phyloP scores from a whole-genome alignment of 1,140 invertebrate genomes.

The Prorops nasuta region DNA sequence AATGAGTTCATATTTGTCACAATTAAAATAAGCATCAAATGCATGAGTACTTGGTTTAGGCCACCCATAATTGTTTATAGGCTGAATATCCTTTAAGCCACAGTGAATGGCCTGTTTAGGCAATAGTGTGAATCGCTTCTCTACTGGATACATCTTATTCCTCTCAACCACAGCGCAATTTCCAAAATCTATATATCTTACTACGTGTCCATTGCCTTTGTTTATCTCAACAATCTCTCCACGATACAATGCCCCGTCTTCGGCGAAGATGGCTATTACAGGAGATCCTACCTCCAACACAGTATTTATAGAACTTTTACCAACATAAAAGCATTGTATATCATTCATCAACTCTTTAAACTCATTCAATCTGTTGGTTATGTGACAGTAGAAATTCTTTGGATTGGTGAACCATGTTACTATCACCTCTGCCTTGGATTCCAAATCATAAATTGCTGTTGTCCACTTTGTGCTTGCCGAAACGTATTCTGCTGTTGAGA shows the following conservation, averaged over 20 bases:
- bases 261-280: slow-evolving; percentile 66
- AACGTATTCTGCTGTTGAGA: slow-evolving; percentile 40
- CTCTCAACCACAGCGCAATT: slow-evolving; percentile 64
- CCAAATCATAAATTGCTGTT: slow-evolving; percentile 33
- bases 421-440: slow-evolving; percentile 45
- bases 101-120: slow-evolving; percentile 71
- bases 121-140: slow-evolving; percentile 64
- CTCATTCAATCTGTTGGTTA: slow-evolving; percentile 46
- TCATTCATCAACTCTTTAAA: slow-evolving; percentile 68
- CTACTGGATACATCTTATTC: slow-evolving; percentile 66
- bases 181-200: slow-evolving; percentile 74
- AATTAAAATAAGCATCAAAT: slow-evolving; percentile 61
- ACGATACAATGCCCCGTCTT: slow-evolving; percentile 69
- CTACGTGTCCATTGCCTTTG: slow-evolving; percentile 59
- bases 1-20: slow-evolving; percentile 58
- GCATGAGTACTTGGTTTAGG: slow-evolving; percentile 46
- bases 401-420: slow-evolving; percentile 68
- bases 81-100: slow-evolving; percentile 60
- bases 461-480: slow-evolving; percentile 44
- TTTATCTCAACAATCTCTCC: slow-evolving; percentile 62
- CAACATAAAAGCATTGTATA: slow-evolving; percentile 65
- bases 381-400: slow-evolving; percentile 67
- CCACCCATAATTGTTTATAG: slow-evolving; percentile 55
- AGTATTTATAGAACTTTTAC: slow-evolving; percentile 45
- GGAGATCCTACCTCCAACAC: slow-evolving; percentile 55